Evolutionary conservation across 1,140 invertebrate genomes (phyloP), one percentile per base, ranked within the genome.

Genomic region (Cydia pomonella): DNA sequence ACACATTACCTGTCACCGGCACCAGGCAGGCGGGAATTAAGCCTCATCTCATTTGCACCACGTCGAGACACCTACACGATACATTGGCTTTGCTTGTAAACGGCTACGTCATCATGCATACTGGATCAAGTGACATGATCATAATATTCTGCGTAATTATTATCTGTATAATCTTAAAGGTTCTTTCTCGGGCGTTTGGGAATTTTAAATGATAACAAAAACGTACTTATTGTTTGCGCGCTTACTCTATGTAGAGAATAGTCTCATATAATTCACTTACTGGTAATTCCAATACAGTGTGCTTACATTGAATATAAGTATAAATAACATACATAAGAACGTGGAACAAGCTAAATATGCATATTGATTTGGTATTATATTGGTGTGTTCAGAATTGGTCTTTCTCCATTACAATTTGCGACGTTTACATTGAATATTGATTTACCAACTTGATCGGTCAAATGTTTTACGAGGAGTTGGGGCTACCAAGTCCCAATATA

Each of bases 1-100:
- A 59, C 53, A 59, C n/a, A 53, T 53, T 59, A 59, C 53, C 21
- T 59, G 53, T 59, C 53, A 23, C 18, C 53, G 10, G 53, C 53
- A 59, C 53, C 23, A 59, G 53, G 53, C 53, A 21, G 21, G 53
- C 53, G 53, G 47, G 47, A 59, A 59, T 59, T 59, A 59, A 59
- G 53, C 53, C 53, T 59, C 53, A 59, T 59, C 53, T 59, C 53
- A 59, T 59, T 23, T 59, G 53, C 50, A 53, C 50, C 18, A 18
- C 53, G 53, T 59, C 53, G 53, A 59, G 53, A 59, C 21, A 59
- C 53, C 53, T 23, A 59, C 53, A 59, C 21, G 53, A 23, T 59
- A 59, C 21, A 23, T 23, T 50, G 47, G 47, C 53, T 53, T 18
- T 53, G 50, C 21, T 59, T 23, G 53, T 59, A 23, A 59, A 59